A percentile compares a stretch with the other conserved stretches of the same genome.
phyloP scores from a whole-genome alignment of 2,113 vertebrate species.

The Meles meles region DNA sequence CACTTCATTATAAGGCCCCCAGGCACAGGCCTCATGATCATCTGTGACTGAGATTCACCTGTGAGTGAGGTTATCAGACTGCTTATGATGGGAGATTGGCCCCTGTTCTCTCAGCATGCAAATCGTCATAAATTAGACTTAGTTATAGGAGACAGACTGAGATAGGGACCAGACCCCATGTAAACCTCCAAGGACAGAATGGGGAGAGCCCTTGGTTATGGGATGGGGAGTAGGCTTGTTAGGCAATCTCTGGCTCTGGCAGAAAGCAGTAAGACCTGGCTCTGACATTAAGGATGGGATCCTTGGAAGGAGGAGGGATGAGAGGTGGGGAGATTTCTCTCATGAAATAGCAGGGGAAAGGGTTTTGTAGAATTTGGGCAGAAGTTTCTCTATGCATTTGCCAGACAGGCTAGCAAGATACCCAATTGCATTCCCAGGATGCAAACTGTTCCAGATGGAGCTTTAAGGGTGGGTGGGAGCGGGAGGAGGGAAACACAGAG shows the following conservation, averaged over 20 bases:
- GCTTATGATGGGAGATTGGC: not conserved
- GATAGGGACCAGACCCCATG: not conserved
- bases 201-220: not conserved
- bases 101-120: rapidly evolving
- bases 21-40: not conserved
- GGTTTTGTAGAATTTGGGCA: not conserved
- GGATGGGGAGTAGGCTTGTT: not conserved
- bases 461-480: not conserved
- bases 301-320: not conserved
- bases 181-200: not conserved
- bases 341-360: not conserved
- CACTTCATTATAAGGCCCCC: not conserved
- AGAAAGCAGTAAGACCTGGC: not conserved
- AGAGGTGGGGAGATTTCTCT: not conserved
- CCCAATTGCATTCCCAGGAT: not conserved
- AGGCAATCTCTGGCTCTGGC: not conserved
- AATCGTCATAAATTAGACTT: not conserved
- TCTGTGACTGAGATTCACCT: not conserved
- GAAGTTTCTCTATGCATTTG: not conserved
- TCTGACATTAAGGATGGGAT: not conserved
- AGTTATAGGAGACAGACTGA: not conserved
- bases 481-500: not conserved
- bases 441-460: not conserved
- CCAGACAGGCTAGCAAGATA: not conserved
- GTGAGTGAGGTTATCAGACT: not conserved